phyloP scores from a whole-genome alignment of 2,797 vertebrate species.

The Tarsius wallacei region DNA sequence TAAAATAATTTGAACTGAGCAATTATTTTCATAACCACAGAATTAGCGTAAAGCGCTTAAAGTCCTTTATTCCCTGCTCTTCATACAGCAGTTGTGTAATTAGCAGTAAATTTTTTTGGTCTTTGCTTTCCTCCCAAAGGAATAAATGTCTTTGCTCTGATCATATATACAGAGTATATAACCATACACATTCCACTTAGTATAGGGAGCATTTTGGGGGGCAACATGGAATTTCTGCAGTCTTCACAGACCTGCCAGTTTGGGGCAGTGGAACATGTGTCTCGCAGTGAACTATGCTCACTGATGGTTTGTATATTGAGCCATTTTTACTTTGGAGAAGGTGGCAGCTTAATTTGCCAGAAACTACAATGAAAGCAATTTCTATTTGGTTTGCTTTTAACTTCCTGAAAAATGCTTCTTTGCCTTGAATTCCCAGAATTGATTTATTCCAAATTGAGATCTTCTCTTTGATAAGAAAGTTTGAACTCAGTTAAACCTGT shows the following conservation, averaged over 20 bases:
- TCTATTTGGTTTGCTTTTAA: conserved; percentile 79
- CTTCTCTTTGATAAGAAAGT: conserved; percentile 78
- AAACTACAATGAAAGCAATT: conserved; percentile 80
- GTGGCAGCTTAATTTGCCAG: conserved; percentile 80
- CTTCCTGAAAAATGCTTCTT: conserved; percentile 79
- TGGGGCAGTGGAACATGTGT: background rate
- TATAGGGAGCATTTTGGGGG: conserved; percentile 57
- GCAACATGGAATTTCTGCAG: conserved; percentile 65
- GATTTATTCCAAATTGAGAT: conserved; percentile 82
- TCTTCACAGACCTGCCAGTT: conserved; percentile 39
- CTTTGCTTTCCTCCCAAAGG: conserved; percentile 86
- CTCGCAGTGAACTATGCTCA: conserved; percentile 1
- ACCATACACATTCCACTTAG: conserved; percentile 67
- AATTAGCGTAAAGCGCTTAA: conserved; percentile 91
- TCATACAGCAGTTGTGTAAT: conserved; percentile 92
- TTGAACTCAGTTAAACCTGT: conserved; percentile 70
- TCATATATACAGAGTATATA: conserved; percentile 72
- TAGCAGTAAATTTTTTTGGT: conserved; percentile 92
- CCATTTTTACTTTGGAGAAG: conserved; percentile 73
- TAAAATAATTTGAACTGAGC: conserved; percentile 93
- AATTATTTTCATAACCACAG: conserved; percentile 93
- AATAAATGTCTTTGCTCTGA: conserved; percentile 85
- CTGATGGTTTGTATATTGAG: conserved; percentile 45
- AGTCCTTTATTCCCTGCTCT: conserved; percentile 91
- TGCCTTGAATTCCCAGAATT: conserved; percentile 79